A percentile compares a stretch with the other conserved stretches of the same genome.
phyloP scores from a whole-genome alignment of 2,888 invertebrate genomes.

The Rotaria macrura region DNA sequence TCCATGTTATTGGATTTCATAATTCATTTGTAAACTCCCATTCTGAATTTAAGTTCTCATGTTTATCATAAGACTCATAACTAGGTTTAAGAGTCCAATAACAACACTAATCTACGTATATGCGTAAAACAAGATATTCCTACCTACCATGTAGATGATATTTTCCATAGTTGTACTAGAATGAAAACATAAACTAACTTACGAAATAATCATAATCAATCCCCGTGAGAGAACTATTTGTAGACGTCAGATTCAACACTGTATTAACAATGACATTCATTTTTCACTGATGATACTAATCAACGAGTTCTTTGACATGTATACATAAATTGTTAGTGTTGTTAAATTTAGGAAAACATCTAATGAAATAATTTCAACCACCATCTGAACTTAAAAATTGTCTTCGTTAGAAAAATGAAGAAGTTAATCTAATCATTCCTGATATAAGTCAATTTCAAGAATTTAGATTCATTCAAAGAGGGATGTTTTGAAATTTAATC shows the following conservation, averaged over 20 bases:
- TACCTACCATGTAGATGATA: background rate
- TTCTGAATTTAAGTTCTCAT: background rate
- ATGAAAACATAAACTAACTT: background rate
- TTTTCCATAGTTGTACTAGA: background rate
- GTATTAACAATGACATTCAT: background rate
- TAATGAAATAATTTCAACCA: background rate
- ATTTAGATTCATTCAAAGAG: no score
- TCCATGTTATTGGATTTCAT: no score
- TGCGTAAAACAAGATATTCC: no score
- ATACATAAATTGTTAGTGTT: background rate
- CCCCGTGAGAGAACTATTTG: background rate
- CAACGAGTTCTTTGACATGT: background rate
- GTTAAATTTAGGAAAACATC: background rate
- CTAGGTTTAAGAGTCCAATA: background rate
- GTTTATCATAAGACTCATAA: background rate
- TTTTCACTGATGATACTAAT: background rate
- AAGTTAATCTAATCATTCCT: no score
- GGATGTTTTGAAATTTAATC: no score
- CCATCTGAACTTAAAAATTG: background rate
- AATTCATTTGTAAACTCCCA: background rate
- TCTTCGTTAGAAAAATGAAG: background rate
- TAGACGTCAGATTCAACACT: background rate
- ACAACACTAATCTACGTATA: no score
- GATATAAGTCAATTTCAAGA: no score
- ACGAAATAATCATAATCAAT: conserved; percentile 7